Evolutionary conservation across 2,113 vertebrate species (phyloP), one percentile per base, ranked within the genome.

Genomic region (Trematocara nigrifrons): DNA sequence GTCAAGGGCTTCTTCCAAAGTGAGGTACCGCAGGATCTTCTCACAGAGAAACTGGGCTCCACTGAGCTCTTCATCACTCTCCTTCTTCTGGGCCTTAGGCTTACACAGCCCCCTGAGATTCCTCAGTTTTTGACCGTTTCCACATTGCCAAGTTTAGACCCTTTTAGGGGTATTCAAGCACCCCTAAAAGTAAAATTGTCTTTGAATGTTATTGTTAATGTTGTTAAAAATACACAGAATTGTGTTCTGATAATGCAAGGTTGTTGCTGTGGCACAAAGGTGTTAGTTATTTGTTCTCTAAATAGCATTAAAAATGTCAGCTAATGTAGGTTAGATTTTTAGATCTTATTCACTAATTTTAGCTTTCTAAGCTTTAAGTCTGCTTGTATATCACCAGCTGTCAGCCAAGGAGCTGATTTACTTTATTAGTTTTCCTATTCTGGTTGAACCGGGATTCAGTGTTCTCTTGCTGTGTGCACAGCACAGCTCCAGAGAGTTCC

Each of bases 1-100:
- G 86, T 99, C 99, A 6, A 98, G 98, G 26, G 97, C 97, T 49
- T 98, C 98, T 92, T 99, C 99, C 87, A 99, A 86, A 2, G 99
- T 97, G 6, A 99, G 97, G 6, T 98, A 99, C 42, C 97, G 96
- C 87, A 64, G 59, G 59, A 99, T 99, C 1, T 98, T 99, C 95
- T 99, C 99, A 22, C 97, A 99, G 35, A 99, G 97, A 91, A 99
- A 99, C 95, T 99, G 98, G 9, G 98, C 98, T 26, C 99, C 98
- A 35, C 59, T 5, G 59, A n/a, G 31, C 59, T 64, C 59, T 11
- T 64, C 16, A 38, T 64, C 33, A 64, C 18, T n/a, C 59, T 38
- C 10, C 33, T 20, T n/a, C 59, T 64, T 64, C 31, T 64, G 33
- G 59, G 59, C 16, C 59, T n/a, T 64, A 35, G 31, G 59, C 59